Evolutionary conservation across 2,797 vertebrate genomes (phyloP), one percentile per base, ranked within the genome.

Genomic region (Pangasius krempfi): DNA sequence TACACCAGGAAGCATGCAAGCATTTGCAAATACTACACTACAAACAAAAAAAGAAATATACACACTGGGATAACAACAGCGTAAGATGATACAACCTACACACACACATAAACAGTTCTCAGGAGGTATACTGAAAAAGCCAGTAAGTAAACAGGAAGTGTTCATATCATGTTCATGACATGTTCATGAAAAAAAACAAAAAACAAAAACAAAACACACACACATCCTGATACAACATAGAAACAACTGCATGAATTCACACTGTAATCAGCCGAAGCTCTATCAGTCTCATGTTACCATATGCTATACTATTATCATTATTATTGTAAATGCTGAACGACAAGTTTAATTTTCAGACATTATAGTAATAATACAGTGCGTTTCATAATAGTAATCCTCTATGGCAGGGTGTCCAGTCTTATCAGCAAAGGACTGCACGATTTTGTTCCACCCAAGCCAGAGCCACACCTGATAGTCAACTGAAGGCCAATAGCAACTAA

Each of bases 401-500:
- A 16, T 44, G 22, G 20, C 73, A 50, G 13, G 25, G 73, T 80
- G 52, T 80, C 52, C 52, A 18, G 16, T 54, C 16, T 54, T 78
- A 54, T 30, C 75, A 78, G 14, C 50, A 54, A 30, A 20, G 16
- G 50, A 9, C 62, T 52, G 44, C 7, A 5, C 1, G 20, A 33
- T 56, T 70, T 54, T 54, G 12, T 47, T 64, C 25, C 25, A 50
- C 18, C 27, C 14, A 84, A 66, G 16, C 47, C 40, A 64, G 60
- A 66, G 60, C 27, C 37, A 50, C 25, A 84, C 60, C 60, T 66
- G 14, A 66, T 5, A 47, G 16, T 20, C 81, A 50, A 50, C 7
- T 66, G 16, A 47, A 84, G 40, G 22, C 60, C 81, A 85, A 85
- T 14, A 30, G n/a, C 18, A 85, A 54, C n/a, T 25, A 85, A 70